Evolutionary conservation across 2,797 vertebrate genomes (phyloP).

Genomic region (Mastacembelus armatus): DNA sequence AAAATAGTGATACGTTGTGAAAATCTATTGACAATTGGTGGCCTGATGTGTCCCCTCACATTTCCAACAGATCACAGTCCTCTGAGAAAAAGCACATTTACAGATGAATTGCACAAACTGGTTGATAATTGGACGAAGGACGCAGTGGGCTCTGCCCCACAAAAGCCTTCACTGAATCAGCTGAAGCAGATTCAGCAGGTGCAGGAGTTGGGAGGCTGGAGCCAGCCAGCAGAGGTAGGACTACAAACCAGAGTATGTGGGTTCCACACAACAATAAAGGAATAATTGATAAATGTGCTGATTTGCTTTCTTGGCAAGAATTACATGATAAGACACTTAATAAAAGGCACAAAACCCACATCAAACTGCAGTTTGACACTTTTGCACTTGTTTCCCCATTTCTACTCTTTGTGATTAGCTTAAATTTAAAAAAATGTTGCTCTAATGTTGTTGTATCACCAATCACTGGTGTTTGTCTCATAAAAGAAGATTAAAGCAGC

Average conservation of each 20-base stretch:
- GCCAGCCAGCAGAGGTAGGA: conserved; percentile 85
- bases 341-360: no score
- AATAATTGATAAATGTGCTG: background rate
- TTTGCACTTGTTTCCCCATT: background rate
- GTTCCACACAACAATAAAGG: background rate
- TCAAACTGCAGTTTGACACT: no score
- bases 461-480: background rate
- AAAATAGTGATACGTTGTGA: background rate
- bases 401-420: background rate
- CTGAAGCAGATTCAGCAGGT: conserved; percentile 93
- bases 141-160: conserved; percentile 79
- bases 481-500: background rate
- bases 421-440: no score
- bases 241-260: background rate
- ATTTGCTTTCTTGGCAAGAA: background rate
- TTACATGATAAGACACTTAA: background rate
- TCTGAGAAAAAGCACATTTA: conserved; percentile 91
- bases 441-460: fast-evolving
- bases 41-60: background rate
- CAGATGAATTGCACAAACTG: conserved; percentile 93
- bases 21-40: background rate
- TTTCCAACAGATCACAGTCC: conserved; percentile 76
- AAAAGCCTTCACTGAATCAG: conserved; percentile 93
- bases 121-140: conserved; percentile 95
- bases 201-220: conserved; percentile 89